phyloP scores from a whole-genome alignment of 2,797 vertebrate genomes.

The Podarcis siculus region DNA sequence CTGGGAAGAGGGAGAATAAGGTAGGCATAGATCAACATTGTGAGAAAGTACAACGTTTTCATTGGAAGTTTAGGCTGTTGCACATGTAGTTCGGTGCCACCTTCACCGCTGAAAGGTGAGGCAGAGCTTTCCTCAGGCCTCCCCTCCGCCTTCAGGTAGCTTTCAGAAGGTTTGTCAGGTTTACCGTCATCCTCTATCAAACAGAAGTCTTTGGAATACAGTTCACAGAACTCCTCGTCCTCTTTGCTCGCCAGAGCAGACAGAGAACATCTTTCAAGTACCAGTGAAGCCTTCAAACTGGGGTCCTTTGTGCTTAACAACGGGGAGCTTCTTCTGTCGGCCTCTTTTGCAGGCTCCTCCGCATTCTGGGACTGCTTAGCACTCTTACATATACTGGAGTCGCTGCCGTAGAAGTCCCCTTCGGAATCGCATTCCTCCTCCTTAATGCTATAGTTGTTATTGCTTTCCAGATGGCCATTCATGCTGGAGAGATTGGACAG shows the following conservation, averaged over 20 bases:
- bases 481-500: constrained; percentile 85
- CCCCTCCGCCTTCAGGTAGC: constrained; percentile 40
- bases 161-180: constrained; percentile 65
- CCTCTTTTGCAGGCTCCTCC: constrained; percentile 70
- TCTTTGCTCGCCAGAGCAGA: constrained; percentile 91
- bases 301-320: constrained; percentile 73
- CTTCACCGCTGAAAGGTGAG: constrained; percentile 71
- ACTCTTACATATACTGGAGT: constrained; percentile 60
- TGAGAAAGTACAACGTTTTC: constrained; percentile 85
- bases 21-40: constrained; percentile 88
- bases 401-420: constrained; percentile 72
- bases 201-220: constrained; percentile 91
- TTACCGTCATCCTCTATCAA: constrained; percentile 81
- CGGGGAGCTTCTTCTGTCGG: constrained; percentile 65
- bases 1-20: constrained; percentile 91
- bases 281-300: constrained; percentile 77
- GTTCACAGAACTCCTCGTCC: constrained; percentile 94
- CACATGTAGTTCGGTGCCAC: constrained; percentile 77
- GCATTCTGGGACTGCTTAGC: constrained; percentile 43
- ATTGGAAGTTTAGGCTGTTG: constrained; percentile 80
- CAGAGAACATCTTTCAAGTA: constrained; percentile 88
- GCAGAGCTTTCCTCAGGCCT: constrained; percentile 56
- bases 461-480: constrained; percentile 87
- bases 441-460: constrained; percentile 96
- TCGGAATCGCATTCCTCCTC: constrained; percentile 92